phyloP scores from a whole-genome alignment of 2,113 vertebrate genomes.

The Spea bombifrons region DNA sequence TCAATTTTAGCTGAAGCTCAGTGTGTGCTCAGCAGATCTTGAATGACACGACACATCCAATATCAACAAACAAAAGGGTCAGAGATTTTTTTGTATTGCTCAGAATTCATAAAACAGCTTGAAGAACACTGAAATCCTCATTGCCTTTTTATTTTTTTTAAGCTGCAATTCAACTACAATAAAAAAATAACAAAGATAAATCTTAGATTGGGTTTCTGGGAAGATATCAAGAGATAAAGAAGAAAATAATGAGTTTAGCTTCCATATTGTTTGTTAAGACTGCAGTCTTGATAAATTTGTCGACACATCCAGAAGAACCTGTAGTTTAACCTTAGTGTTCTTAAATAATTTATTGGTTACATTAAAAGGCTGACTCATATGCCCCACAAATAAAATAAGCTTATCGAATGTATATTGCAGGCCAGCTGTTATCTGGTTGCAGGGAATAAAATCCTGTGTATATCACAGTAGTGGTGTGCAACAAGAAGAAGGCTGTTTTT shows the following conservation, averaged over 20 bases:
- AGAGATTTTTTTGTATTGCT: conserved; percentile 57
- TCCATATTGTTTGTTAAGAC: not conserved
- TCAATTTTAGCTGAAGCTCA: conserved; percentile 73
- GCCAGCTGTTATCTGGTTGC: too few species aligned
- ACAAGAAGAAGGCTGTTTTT: too few species aligned
- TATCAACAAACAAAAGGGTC: conserved; percentile 69
- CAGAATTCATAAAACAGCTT: conserved; percentile 61
- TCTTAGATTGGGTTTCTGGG: not conserved
- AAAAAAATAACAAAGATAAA: conserved; percentile 10
- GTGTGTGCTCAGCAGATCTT: conserved; percentile 65
- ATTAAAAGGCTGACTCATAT: too few species aligned
- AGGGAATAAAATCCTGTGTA: too few species aligned
- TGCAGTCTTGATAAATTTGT: too few species aligned
- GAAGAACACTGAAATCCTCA: conserved; percentile 59
- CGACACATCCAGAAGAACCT: too few species aligned
- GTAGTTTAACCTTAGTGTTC: too few species aligned
- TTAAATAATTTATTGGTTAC: too few species aligned
- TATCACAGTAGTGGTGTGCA: too few species aligned
- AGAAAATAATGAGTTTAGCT: not conserved
- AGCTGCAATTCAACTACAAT: conserved; percentile 56
- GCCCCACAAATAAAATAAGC: too few species aligned
- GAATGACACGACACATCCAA: conserved; percentile 66
- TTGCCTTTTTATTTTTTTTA: conserved; percentile 65
- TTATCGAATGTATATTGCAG: too few species aligned
- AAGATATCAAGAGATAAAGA: not conserved